Percentiles rank a stretch among this genome's conserved stretches.
phyloP scores from a whole-genome alignment of 2,888 invertebrate genomes.

The Troides oblongomaculatus region DNA sequence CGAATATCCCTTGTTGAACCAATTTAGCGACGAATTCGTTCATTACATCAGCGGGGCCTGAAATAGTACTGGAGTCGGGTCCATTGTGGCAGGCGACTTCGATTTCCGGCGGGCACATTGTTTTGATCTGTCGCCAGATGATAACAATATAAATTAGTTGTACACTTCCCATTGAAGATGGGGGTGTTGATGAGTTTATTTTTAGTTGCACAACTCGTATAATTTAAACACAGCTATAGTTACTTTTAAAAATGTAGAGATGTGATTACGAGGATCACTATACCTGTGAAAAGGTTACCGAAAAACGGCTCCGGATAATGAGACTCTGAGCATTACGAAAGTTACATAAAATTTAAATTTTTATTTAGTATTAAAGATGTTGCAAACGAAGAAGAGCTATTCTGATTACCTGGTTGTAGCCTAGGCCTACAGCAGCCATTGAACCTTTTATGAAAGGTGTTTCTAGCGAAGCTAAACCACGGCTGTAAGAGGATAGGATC shows the following conservation, averaged over 20 bases:
- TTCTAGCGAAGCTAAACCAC: slow-evolving; percentile 88
- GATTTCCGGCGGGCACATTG: slow-evolving; percentile 86
- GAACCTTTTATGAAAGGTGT: slow-evolving; percentile 85
- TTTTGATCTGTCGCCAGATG: slow-evolving; percentile 66
- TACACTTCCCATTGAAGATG: too few relatives aligned
- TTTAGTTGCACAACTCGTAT: too few relatives aligned
- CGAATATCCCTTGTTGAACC: slow-evolving; percentile 86
- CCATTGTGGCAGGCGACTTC: slow-evolving; percentile 94
- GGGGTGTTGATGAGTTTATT: too few relatives aligned
- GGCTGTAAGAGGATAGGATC: slow-evolving; percentile 90
- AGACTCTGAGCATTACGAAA: too few relatives aligned
- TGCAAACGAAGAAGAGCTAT: too few relatives aligned
- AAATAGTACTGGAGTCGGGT: slow-evolving; percentile 92
- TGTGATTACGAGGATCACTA: too few relatives aligned
- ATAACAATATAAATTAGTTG: not conserved
- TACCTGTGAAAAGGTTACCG: too few relatives aligned
- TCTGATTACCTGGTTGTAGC: slow-evolving; percentile 72
- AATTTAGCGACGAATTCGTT: slow-evolving; percentile 83
- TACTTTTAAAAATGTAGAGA: too few relatives aligned
- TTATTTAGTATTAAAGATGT: too few relatives aligned
- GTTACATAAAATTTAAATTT: too few relatives aligned
- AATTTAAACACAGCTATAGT: too few relatives aligned
- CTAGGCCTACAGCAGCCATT: slow-evolving; percentile 93
- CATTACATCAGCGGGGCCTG: slow-evolving; percentile 88
- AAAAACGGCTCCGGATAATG: too few relatives aligned